Evolutionary conservation across 2,797 vertebrate genomes (phyloP).

Genomic region (Characodon lateralis): DNA sequence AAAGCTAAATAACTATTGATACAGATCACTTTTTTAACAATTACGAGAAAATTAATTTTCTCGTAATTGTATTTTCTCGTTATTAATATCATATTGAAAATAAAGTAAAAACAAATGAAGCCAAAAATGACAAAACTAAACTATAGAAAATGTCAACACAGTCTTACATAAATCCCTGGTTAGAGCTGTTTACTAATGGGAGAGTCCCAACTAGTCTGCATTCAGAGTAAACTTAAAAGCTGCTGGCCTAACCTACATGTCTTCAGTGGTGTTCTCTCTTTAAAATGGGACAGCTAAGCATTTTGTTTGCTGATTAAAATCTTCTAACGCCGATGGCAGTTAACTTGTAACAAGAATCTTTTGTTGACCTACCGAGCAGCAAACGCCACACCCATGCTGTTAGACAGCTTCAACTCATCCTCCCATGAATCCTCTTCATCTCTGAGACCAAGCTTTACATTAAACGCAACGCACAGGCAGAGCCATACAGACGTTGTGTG

Average conservation of each 20-base stretch:
- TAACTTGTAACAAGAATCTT: conserved; percentile 61
- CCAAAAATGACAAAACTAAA: neutral
- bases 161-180: neutral
- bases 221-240: neutral
- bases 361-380: conserved; percentile 60
- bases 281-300: conserved; percentile 28
- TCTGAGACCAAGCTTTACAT: conserved; percentile 1
- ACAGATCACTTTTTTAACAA: neutral
- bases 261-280: neutral
- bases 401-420: conserved; percentile 8
- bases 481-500: conserved; percentile 34
- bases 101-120: neutral
- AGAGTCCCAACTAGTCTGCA: neutral
- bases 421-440: conserved; percentile 11
- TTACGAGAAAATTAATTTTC: no score
- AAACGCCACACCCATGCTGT: conserved; percentile 51
- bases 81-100: neutral
- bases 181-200: neutral
- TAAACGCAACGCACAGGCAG: conserved; percentile 8
- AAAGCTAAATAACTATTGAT: neutral
- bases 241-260: neutral
- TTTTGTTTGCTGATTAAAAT: conserved; percentile 59
- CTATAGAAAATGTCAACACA: neutral
- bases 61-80: no score
- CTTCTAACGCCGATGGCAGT: conserved; percentile 19